Evolutionary conservation across 2,113 vertebrate genomes (phyloP).

Genomic region (Eptesicus fuscus): DNA sequence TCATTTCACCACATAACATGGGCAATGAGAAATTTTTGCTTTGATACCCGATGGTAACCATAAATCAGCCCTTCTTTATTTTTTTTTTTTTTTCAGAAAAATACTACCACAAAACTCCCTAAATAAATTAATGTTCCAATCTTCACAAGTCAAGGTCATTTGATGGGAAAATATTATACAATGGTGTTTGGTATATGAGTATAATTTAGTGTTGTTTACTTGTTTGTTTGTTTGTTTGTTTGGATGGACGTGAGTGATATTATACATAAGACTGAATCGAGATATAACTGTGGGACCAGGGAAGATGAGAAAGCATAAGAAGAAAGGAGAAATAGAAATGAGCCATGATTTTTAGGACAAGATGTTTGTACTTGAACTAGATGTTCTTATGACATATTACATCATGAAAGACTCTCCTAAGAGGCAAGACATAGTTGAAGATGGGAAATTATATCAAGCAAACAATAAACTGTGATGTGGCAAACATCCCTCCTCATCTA

Average conservation of each 20-base stretch:
- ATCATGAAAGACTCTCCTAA: slow-evolving; percentile 4
- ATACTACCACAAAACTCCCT: not conserved
- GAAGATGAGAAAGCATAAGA: not conserved
- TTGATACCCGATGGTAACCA: not conserved
- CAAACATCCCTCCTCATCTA: not conserved
- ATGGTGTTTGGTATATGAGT: not conserved
- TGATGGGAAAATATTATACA: not conserved
- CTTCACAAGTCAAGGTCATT: not conserved
- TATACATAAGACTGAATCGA: not conserved
- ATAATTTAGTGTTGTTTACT: not conserved
- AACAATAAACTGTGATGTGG: not conserved
- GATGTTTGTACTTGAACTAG: not conserved
- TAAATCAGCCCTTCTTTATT: not conserved
- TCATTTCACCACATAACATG: not conserved
- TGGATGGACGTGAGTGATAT: not conserved
- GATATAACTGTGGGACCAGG: not conserved
- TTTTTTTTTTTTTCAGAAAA: not conserved
- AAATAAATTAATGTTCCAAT: slow-evolving; percentile 12
- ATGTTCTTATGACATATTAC: not conserved
- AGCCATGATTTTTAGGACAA: not conserved
- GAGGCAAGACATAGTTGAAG: not conserved
- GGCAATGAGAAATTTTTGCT: not conserved
- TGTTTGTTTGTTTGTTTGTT: not conserved
- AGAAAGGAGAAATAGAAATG: not conserved
- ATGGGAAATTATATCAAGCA: not conserved